A percentile compares a stretch with the other conserved stretches of the same genome.
Evolutionary conservation across 2,888 invertebrate species (phyloP).

Genomic region (Amphipyra tragopoginis): DNA sequence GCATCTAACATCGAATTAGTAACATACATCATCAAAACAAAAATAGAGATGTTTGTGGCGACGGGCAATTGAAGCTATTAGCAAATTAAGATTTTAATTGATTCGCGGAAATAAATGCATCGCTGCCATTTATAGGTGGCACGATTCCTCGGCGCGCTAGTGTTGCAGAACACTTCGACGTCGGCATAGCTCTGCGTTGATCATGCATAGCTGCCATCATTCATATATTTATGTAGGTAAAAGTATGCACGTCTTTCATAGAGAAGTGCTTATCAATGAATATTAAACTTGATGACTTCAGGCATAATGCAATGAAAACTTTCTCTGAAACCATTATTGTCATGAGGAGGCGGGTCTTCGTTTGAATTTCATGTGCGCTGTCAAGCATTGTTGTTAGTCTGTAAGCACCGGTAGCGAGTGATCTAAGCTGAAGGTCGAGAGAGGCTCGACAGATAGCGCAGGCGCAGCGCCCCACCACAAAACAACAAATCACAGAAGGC

Average conservation of each 20-base stretch:
- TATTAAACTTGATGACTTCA: neutral
- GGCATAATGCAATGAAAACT: neutral
- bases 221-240: neutral
- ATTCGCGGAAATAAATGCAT: slow-evolving; percentile 12
- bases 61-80: too few species aligned
- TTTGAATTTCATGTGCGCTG: neutral
- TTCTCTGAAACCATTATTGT: neutral
- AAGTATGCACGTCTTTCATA: neutral
- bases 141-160: slow-evolving; percentile 16
- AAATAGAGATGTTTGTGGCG: too few species aligned
- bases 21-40: too few species aligned
- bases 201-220: slow-evolving; percentile 22
- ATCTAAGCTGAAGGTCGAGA: slow-evolving; percentile 32
- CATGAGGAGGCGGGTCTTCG: neutral
- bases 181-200: slow-evolving; percentile 21
- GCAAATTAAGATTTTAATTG: slow-evolving; percentile 1
- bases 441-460: slow-evolving; percentile 7
- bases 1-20: neutral
- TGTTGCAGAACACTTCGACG: slow-evolving; percentile 31
- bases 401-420: slow-evolving; percentile 15
- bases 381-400: slow-evolving; percentile 1
- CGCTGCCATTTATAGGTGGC: slow-evolving; percentile 2
- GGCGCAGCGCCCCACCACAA: neutral
- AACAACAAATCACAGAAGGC: slow-evolving; percentile 15
- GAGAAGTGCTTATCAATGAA: neutral